Evolutionary conservation across 2,888 invertebrate species (phyloP), one percentile per base, ranked within the genome.

Genomic region (Apantesis nais): DNA sequence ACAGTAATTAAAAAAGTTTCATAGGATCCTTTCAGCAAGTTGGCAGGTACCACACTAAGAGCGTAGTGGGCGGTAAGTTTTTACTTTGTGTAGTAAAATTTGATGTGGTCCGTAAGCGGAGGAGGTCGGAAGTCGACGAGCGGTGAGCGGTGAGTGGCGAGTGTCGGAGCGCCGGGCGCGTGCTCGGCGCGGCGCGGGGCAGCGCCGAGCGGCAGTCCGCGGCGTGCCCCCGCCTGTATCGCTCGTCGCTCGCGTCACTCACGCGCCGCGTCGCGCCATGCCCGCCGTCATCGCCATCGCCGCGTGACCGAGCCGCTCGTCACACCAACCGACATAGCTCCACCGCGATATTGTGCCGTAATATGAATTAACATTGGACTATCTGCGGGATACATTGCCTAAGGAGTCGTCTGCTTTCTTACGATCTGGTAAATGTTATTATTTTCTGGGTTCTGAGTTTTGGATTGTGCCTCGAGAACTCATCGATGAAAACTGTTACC

Each of bases 331-430:
- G 64, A 68, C 52, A 8, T 8, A 39, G 48, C 60, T 48, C 41
- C n/a, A 22, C 48, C 68, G 61, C 66, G 58, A 70, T 39, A 39
- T 64, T 66, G 74, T 71, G 72, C 60, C 29, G 58, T 52, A 61
- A 70, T 41, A 79, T 79, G 79, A 72, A 78, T 73, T 79, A 73
- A 73, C 79, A 34, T 78, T 72, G 68, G 68, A 73, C 68, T 70
- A 34, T 12, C 64, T 55, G 41, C 62, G 39, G 44, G 48, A 67
- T 67, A 71, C 68, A 65, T 69, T 72, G 65, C 41, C 22, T 73
- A 58, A 80, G 78, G 78, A 79, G 74, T 64, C 65, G 41, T 55
- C 52, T 70, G 71, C 73, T 73, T 74, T 65, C 70, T 67, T 68
- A 71, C 69, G 70, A 71, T 66, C 72, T 80, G 80, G 80, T 79